Percentiles rank a stretch among this genome's conserved stretches.
These are phyloP conservation scores for Donacobius atricapilla DNA, from an alignment of 2,113 vertebrate species.

Conservation along the genomic window DNA sequence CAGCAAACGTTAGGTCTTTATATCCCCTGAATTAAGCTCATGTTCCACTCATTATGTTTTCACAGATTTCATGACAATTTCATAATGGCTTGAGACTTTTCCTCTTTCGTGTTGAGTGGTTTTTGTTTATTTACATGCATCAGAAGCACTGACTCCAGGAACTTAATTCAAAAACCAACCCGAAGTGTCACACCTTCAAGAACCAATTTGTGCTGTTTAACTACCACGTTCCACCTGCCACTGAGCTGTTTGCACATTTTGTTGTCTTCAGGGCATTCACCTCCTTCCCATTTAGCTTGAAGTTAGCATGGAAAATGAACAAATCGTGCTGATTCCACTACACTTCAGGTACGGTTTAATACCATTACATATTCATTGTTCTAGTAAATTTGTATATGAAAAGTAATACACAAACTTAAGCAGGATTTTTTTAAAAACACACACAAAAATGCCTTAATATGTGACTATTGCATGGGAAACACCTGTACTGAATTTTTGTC, in stretches of 20 bases:
- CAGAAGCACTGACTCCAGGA: not conserved
- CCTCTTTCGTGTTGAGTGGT: not conserved
- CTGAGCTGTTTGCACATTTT: not conserved
- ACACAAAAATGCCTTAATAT: not conserved
- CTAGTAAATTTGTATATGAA: not conserved
- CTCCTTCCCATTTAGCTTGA: not conserved
- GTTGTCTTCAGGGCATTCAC: not conserved
- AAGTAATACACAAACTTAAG: not conserved
- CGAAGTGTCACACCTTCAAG: not conserved
- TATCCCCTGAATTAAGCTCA: not conserved
- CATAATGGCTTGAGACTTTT: not conserved
- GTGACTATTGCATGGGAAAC: not conserved
- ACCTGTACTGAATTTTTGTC: not conserved
- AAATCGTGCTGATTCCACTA: not conserved
- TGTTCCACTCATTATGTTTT: not conserved
- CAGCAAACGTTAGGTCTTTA: not conserved
- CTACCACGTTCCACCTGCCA: not conserved
- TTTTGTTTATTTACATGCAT: not conserved
- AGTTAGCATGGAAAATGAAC: not conserved
- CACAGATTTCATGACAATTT: not conserved
- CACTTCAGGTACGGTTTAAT: not conserved
- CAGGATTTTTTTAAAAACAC: not conserved
- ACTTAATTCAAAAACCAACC: not conserved
- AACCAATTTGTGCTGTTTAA: not conserved
- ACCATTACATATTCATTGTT: not conserved